Evolutionary conservation across 1,140 invertebrate species (phyloP), one percentile per base, ranked within the genome.

Genomic region (Odontomachus brunneus): DNA sequence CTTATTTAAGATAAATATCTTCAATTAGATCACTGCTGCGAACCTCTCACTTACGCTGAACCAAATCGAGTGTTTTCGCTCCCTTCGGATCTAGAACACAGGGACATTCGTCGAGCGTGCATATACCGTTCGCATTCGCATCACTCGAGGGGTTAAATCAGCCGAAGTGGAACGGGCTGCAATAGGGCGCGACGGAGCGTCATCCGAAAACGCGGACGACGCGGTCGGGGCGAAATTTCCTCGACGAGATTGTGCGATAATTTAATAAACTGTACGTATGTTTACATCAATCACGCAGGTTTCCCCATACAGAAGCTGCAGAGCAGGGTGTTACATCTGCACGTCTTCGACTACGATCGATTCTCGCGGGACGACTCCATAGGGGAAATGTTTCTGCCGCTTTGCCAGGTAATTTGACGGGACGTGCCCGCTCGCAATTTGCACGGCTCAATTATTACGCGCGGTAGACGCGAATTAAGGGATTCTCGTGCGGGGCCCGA

Each of bases 351-450:
- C 93, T 99, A 99, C 94, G 98, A 99, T 94, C 96, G 98, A 88
- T 99, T 99, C 94, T 99, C 98, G 22, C 95, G 98, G 88, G 98
- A 99, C 92, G 98, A 99, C 92, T 98, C 98, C 19, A 99, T 99
- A 92, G 98, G 98, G n/a, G 98, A 99, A 94, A 97, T 99, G 71
- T 98, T 99, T 93, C 93, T 99, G 83, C 98, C 98, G 9, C 95
- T 99, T 15, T 98, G 97, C 91, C 97, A 98, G 96, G 98, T 98
- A 95, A 95, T 91, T 80, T 86, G 53, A 9, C n/a, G 57, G 26
- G 75, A 80, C 22, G 75, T 57, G 51, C 22, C 33, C 38, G 33
- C 65, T 71, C 22, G 65, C 65, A 71, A 80, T 71, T 80, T 71
- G 38, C 51, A 33, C 51, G 75, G 33, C 71, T 80, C 53, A 80